Percentiles rank a stretch among this genome's conserved stretches.
Evolutionary conservation across 1,140 invertebrate species (phyloP).

Genomic region (Heliothis virescens): DNA sequence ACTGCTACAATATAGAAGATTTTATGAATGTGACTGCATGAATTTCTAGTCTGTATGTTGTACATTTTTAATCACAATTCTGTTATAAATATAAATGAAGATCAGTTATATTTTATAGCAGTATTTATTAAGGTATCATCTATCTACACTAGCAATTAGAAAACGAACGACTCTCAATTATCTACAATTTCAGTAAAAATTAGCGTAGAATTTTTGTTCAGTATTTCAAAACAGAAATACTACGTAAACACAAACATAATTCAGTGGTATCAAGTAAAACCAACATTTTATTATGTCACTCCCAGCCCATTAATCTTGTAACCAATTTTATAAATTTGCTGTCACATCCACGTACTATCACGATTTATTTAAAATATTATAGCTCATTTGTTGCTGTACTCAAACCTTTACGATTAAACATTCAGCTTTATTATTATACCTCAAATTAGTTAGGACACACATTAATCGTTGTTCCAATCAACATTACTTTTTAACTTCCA

Average conservation of each 20-base stretch:
- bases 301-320: conserved; percentile 56
- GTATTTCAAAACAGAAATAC: background rate
- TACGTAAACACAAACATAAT: conserved; percentile 6
- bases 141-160: no score
- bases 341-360: conserved; percentile 60
- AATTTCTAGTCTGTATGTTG: no score
- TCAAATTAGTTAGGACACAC: conserved; percentile 37
- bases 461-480: conserved; percentile 47
- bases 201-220: background rate
- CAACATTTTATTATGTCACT: conserved; percentile 42
- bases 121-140: no score
- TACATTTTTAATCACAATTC: background rate
- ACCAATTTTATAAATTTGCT: conserved; percentile 59
- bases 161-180: no score
- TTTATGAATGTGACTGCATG: no score
- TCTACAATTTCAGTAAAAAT: no score
- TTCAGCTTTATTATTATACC: conserved; percentile 25
- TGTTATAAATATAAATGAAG: no score
- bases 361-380: conserved; percentile 59
- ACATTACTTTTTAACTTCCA: conserved; percentile 31
- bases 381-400: conserved; percentile 53
- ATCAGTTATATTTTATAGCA: no score
- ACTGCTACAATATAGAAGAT: no score
- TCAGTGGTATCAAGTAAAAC: conserved; percentile 42
- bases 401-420: conserved; percentile 20